Conservation (phyloP, 2,113 vertebrate species). For the Hiodon tergisus region DNA sequence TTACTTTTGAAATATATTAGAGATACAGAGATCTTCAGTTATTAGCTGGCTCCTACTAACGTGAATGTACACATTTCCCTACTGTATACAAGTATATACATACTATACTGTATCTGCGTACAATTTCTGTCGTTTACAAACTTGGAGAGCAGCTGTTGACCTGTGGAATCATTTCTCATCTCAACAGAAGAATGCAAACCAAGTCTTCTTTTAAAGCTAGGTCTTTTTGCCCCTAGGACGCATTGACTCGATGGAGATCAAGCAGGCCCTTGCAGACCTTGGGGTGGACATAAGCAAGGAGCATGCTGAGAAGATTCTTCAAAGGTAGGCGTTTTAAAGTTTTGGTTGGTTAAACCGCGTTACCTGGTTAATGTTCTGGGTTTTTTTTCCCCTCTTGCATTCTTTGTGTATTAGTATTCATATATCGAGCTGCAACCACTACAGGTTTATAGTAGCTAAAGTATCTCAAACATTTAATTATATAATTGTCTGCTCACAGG, state of each 20-base stretch:
- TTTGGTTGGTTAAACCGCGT: background rate
- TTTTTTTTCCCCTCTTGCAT: background rate
- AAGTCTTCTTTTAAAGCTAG: background rate
- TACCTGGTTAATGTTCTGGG: background rate
- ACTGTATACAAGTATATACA: too few species aligned
- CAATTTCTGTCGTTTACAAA: too few species aligned
- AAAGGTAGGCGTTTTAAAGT: constrained; percentile 62
- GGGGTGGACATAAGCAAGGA: constrained; percentile 76
- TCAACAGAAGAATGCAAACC: background rate
- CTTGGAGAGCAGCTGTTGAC: too few species aligned
- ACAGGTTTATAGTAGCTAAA: too few species aligned
- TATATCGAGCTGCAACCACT: too few species aligned
- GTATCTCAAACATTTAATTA: too few species aligned
- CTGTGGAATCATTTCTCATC: background rate
- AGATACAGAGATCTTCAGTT: too few species aligned
- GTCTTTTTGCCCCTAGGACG: constrained; percentile 64
- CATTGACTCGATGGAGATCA: constrained; percentile 81
- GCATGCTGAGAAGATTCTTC: constrained; percentile 81
- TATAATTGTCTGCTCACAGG: background rate
- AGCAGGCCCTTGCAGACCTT: constrained; percentile 78
- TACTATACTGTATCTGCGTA: too few species aligned
- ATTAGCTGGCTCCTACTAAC: too few species aligned
- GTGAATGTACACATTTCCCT: too few species aligned
- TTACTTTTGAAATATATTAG: too few species aligned
- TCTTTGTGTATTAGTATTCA: too few species aligned